Percentiles rank a stretch among this genome's conserved stretches.
Conservation (phyloP, 2,113 vertebrate genomes). For the Onychostruthus taczanowskii region DNA sequence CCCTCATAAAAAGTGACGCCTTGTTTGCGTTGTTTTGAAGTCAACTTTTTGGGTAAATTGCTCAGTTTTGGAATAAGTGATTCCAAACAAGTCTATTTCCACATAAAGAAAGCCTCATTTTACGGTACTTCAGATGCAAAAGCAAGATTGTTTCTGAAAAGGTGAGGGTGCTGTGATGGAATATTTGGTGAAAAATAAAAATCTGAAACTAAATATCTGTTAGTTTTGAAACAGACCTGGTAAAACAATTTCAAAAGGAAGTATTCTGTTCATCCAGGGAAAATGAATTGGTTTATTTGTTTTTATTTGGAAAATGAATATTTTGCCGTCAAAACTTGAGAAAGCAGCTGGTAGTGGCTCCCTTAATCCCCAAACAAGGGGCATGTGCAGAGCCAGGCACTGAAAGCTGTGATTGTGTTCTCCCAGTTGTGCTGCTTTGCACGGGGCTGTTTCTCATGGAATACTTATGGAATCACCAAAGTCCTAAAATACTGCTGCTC, state of each 20-base stretch:
- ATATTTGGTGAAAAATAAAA: background rate
- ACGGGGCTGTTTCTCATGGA: background rate
- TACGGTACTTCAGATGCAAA: background rate
- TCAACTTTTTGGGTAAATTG: background rate
- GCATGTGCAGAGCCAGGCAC: background rate
- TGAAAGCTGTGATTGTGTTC: background rate
- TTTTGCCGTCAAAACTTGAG: background rate
- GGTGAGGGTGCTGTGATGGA: background rate
- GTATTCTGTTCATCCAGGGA: background rate
- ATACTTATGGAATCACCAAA: rapidly evolving
- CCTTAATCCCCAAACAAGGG: background rate
- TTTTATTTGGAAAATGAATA: background rate
- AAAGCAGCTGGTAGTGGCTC: background rate
- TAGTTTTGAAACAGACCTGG: background rate
- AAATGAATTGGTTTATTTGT: background rate
- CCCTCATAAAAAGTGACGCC: background rate
- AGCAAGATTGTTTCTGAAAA: background rate
- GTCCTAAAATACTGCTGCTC: background rate
- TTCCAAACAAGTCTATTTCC: background rate
- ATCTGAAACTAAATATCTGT: background rate
- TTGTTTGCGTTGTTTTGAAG: background rate
- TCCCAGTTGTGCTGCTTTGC: background rate
- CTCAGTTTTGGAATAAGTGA: background rate
- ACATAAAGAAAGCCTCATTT: background rate
- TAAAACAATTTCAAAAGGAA: background rate